Conservation (phyloP, 2,888 invertebrate species). For the Hedya salicella region DNA sequence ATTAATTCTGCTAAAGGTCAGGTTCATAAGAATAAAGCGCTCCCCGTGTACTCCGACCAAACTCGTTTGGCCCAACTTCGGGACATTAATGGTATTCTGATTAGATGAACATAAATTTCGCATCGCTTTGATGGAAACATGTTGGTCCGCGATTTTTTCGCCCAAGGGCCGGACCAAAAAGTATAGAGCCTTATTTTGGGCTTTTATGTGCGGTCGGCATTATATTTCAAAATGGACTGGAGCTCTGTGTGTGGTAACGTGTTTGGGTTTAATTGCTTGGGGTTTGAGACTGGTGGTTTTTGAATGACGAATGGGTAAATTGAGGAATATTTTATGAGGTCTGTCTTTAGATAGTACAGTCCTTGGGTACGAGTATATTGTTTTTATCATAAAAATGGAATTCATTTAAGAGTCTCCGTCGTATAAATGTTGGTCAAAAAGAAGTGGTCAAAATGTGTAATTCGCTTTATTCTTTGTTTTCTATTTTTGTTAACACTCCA, state of each 20-base stretch:
- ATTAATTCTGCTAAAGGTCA: background rate
- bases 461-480: no score
- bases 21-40: background rate
- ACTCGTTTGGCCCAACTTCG: conserved; percentile 46
- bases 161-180: conserved; percentile 46
- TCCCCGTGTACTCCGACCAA: conserved; percentile 26
- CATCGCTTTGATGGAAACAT: conserved; percentile 57
- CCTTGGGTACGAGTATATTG: no score
- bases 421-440: no score
- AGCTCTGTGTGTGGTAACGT: conserved; percentile 27
- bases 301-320: conserved; percentile 11
- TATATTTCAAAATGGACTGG: conserved; percentile 28
- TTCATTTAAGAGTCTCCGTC: no score
- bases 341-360: background rate
- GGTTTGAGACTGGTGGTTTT: conserved; percentile 16
- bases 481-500: no score
- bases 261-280: conserved; percentile 24
- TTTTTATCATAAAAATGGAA: no score
- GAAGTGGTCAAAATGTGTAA: no score
- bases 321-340: background rate
- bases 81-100: conserved; percentile 63
- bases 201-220: conserved; percentile 34
- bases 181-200: conserved; percentile 25
- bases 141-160: conserved; percentile 46
- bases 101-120: conserved; percentile 67